Percentiles rank a stretch among this genome's conserved stretches.
These are phyloP conservation scores for Piezodorus guildinii DNA, from an alignment of 1,140 invertebrate genomes.

Conservation along the genomic window DNA sequence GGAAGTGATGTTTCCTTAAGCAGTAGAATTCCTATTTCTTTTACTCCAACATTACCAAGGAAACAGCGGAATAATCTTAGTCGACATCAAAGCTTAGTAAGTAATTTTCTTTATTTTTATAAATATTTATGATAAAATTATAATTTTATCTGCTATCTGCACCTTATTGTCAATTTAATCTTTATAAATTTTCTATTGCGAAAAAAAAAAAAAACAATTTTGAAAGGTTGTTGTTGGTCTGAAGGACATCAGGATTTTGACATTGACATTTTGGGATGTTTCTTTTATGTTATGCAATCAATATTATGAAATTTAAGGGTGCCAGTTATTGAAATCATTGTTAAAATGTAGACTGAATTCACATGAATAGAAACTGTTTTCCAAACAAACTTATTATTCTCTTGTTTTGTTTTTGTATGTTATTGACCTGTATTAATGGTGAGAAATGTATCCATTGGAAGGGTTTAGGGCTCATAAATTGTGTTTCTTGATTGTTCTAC, in stretches of 20 bases:
- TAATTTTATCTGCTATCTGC: background rate
- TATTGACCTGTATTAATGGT: too few relatives aligned
- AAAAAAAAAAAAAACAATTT: conserved; percentile 1
- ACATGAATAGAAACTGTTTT: too few relatives aligned
- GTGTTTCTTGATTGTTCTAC: too few relatives aligned
- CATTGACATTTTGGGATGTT: background rate
- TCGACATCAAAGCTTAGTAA: conserved; percentile 2
- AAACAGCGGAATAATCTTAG: conserved; percentile 1
- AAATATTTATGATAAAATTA: background rate
- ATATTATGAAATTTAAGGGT: too few relatives aligned
- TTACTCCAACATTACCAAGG: conserved; percentile 17
- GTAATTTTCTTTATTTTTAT: background rate
- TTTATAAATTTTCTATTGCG: background rate
- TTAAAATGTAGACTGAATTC: too few relatives aligned
- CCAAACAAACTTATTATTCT: too few relatives aligned
- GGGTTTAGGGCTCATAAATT: too few relatives aligned
- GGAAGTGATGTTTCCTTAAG: conserved; percentile 5
- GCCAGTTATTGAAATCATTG: too few relatives aligned
- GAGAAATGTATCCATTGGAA: too few relatives aligned
- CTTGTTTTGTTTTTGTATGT: too few relatives aligned
- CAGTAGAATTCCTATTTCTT: conserved; percentile 20
- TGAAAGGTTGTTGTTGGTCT: background rate
- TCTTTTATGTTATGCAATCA: too few relatives aligned
- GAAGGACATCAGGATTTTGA: background rate
- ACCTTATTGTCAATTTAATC: background rate